Evolutionary conservation across 2,113 vertebrate genomes (phyloP).

Genomic region (Furnarius figulus): DNA sequence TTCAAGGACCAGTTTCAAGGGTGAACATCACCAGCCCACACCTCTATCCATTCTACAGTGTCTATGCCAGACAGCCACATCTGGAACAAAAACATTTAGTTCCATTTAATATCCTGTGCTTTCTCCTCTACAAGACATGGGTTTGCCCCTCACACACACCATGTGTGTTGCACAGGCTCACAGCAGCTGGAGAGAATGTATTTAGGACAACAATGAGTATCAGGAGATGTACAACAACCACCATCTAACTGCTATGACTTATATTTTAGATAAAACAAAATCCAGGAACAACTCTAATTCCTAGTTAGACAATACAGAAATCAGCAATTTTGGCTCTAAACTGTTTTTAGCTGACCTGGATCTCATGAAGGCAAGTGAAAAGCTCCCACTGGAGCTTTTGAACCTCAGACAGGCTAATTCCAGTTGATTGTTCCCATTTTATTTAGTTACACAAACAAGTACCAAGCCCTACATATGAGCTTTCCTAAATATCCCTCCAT

Average conservation of each 20-base stretch:
- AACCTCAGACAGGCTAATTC: not conserved
- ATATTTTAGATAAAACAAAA: not conserved
- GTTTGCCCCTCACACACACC: not conserved
- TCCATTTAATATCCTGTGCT: not conserved
- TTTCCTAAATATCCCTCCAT: not conserved
- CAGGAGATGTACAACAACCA: not conserved
- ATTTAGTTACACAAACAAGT: not conserved
- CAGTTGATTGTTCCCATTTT: not conserved
- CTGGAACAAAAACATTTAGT: not conserved
- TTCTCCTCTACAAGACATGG: not conserved
- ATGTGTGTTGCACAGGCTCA: not conserved
- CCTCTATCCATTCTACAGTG: not conserved
- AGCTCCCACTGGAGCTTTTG: not conserved
- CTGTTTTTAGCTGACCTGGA: not conserved
- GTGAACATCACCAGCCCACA: not conserved
- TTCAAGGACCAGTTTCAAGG: not conserved
- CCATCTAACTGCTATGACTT: not conserved
- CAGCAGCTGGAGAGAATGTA: not conserved
- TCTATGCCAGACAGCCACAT: not conserved
- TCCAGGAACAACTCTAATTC: slow-evolving; percentile 6
- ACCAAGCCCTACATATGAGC: not conserved
- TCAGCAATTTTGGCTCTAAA: not conserved
- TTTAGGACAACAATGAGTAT: not conserved
- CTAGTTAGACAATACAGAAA: not conserved
- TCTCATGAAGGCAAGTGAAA: not conserved